phyloP scores from a whole-genome alignment of 1,140 invertebrate species.

The Bombus impatiens region DNA sequence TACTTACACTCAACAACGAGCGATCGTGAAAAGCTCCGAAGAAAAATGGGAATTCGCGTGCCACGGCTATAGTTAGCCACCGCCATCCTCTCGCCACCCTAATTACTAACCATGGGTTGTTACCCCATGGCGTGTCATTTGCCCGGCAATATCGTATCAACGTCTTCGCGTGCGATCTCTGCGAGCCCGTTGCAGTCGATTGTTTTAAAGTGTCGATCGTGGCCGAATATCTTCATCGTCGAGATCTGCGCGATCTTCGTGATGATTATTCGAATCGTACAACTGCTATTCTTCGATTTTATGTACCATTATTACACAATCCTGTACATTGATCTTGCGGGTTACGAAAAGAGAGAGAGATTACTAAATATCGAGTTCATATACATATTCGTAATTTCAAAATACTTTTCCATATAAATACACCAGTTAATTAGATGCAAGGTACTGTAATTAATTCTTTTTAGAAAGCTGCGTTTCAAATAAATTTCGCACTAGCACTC shows the following conservation, averaged over 20 bases:
- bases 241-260: background rate
- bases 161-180: conserved; percentile 73
- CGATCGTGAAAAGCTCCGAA: conserved; percentile 42
- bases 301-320: background rate
- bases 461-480: background rate
- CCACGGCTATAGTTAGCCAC: conserved; percentile 59
- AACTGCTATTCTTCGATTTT: background rate
- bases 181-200: conserved; percentile 71
- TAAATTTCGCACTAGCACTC: too few species aligned
- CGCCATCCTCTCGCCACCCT: conserved; percentile 63
- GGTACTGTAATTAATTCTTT: background rate
- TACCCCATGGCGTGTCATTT: conserved; percentile 81
- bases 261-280: background rate
- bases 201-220: conserved; percentile 80
- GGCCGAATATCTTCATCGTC: conserved; percentile 28
- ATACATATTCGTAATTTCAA: too few species aligned
- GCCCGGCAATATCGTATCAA: conserved; percentile 74
- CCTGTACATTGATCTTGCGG: too few species aligned
- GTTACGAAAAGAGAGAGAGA: too few species aligned
- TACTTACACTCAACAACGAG: conserved; percentile 43
- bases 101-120: conserved; percentile 78
- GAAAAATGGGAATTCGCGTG: conserved; percentile 76
- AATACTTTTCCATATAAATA: too few species aligned
- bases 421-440: background rate
- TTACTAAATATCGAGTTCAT: too few species aligned